Evolutionary conservation across 2,113 vertebrate species (phyloP), one percentile per base, ranked within the genome.

Genomic region (Melanostigma gelatinosum): DNA sequence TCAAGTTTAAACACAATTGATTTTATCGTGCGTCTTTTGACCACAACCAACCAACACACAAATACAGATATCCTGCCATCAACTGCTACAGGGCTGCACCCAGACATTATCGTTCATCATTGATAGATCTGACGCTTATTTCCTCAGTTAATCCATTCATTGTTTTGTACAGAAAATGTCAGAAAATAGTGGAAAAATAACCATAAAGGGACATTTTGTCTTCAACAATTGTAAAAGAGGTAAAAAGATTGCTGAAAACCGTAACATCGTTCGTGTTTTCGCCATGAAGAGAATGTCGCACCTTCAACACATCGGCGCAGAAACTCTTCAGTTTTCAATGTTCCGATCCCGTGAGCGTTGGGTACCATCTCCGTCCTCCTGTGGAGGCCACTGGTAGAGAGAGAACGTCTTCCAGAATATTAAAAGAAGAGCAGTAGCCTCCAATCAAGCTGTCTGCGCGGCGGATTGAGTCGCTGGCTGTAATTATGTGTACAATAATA

Each of bases 401-500:
- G 65, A 81, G 70, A 46, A 60, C 3, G 29, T 65, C 68, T 58
- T 20, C 71, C 80, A 50, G 38, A 72, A 75, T 60, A 68, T 38
- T 68, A 79, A 84, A 34, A 71, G 82, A 29, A 54, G 63, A 44
- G 64, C 77, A 65, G 62, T 72, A 61, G 66, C n/a, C 72, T 77
- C 85, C 79, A 80, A 86, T 86, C 85, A 77, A 58, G 79, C 48
- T 81, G 88, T 83, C 90, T 80, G 58, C 63, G 29, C 63, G 73
- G 86, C 82, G 75, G 71, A 84, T 84, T 85, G 86, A 84, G 82
- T 78, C 80, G 54, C 79, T 83, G 81, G 66, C 71, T 81, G 84
- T 91, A 92, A 92, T 91, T 88, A 89, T 86, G 87, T 71, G 87
- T 87, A 58, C 58, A 16, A 82, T 91, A 89, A 90, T 87, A 88